Evolutionary conservation across 2,797 vertebrate species (phyloP).

Genomic region (Poecilia picta): DNA sequence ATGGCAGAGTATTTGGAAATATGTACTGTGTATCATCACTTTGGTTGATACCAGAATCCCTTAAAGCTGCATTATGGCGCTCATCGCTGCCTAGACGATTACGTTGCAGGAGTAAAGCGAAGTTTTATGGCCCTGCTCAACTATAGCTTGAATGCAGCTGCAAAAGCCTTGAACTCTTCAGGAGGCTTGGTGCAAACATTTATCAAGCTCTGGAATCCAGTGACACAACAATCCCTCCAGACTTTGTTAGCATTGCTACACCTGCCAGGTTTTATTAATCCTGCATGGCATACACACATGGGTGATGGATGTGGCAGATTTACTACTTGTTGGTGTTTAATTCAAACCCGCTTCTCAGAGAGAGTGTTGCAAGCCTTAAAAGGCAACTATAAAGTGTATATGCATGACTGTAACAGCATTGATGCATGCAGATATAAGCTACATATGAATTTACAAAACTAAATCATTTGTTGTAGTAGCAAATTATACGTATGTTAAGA

Average conservation of each 20-base stretch:
- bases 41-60: neutral
- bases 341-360: neutral
- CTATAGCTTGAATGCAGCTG: neutral
- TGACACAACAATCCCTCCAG: conserved; percentile 12
- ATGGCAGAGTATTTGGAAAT: neutral
- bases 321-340: conserved; percentile 4
- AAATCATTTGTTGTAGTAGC: conserved; percentile 18
- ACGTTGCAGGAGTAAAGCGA: neutral
- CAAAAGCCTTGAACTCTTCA: neutral
- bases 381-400: conserved; percentile 6
- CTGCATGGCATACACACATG: neutral
- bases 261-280: conserved; percentile 19
- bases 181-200: conserved; percentile 6
- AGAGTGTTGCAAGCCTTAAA: neutral
- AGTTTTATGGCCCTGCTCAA: neutral
- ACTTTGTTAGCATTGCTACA: conserved; percentile 2
- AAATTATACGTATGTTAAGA: conserved; percentile 5
- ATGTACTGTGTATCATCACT: neutral
- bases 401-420: neutral
- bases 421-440: neutral
- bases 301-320: conserved; percentile 14
- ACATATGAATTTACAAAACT: conserved; percentile 2
- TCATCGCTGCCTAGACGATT: neutral
- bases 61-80: neutral
- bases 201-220: conserved; percentile 16